Base-by-base conservation (phyloP, 2,888 invertebrate species). In the Drosophila eohydei region DNA sequence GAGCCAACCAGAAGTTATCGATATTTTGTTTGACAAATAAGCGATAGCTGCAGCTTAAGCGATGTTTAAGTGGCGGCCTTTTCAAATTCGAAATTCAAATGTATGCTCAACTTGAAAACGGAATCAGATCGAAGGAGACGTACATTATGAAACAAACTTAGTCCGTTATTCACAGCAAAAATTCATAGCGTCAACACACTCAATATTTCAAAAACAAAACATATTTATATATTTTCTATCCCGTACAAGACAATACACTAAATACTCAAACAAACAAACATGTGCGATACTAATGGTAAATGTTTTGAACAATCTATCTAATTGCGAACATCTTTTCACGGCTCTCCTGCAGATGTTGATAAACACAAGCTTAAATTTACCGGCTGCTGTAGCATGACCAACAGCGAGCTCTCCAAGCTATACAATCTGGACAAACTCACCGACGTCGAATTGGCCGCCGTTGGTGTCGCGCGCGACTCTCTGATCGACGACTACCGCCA, bases 401-500 rank as follows among this genome's bases (percentile, higher is more conserved):
- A 88, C 14, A 32, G 4, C 4, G 58, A 66, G 14, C 12, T 82
- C 2, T 61, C 73, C 4, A 32, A 57, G 1, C 50, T 63, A 2
- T 73, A 88, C 36, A 68, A 61, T 2, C 48, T 86, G 44, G 62
- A 86, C 41, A 5, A 7, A 7, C 63, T 82, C 4, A 61, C 60
- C 48, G 86, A 82, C 52, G 28, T 16, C n/a, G 82, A 88, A 14
- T 55, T 82, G 48, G 43, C 34, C 4, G 38, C 56, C 3, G 77
- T 86, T 30, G 77, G 68, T 8, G 9, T 82, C 8, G 8, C 48
- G 12, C 75, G 80, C 2, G 34, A 14, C 5, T 65, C 73, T 11
- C 30, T 88, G 36, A 83, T 88, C 50, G 83, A 80, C 21, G 87
- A 86, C 48, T 86, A 86, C 44, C 83, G 88, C 2, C 70, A 69